These are phyloP conservation scores for Argyrosomus japonicus DNA, from an alignment of 2,113 vertebrate species.

Conservation along the genomic window DNA sequence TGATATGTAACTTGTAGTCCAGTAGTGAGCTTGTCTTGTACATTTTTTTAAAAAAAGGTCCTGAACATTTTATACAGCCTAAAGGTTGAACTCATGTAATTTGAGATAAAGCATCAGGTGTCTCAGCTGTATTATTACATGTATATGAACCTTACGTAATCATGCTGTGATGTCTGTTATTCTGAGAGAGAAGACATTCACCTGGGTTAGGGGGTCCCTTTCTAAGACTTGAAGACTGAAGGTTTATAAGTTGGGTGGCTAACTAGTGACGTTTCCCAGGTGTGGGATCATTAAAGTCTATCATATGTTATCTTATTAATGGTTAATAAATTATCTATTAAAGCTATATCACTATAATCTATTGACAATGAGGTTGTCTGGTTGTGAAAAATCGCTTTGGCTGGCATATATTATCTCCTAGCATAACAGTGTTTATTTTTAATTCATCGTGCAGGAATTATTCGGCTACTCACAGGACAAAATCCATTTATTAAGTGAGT, in stretches of 20 bases:
- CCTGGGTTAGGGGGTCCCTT: not conserved
- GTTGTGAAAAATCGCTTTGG: not conserved
- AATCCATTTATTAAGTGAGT: slow-evolving; percentile 15
- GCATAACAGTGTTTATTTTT: not conserved
- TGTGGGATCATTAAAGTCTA: too few relatives aligned
- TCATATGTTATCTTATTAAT: too few relatives aligned
- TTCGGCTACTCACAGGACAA: not conserved
- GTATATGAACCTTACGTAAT: too few relatives aligned
- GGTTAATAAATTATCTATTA: not conserved
- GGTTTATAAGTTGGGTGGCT: not conserved
- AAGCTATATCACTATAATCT: not conserved
- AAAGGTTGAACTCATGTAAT: not conserved
- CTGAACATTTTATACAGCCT: not conserved
- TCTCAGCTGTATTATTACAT: too few relatives aligned
- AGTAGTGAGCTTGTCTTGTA: not conserved
- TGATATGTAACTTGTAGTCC: not conserved
- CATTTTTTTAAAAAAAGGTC: not conserved
- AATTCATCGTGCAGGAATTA: not conserved
- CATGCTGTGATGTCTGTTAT: not conserved
- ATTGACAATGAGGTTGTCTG: not conserved
- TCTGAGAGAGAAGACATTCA: not conserved
- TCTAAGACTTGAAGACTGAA: not conserved
- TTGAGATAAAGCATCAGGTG: not conserved
- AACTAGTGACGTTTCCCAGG: too few relatives aligned
- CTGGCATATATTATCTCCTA: not conserved